These are phyloP conservation scores for Caenorhabditis plicata DNA, from an alignment of 2,888 invertebrate genomes.

Conservation along the genomic window DNA sequence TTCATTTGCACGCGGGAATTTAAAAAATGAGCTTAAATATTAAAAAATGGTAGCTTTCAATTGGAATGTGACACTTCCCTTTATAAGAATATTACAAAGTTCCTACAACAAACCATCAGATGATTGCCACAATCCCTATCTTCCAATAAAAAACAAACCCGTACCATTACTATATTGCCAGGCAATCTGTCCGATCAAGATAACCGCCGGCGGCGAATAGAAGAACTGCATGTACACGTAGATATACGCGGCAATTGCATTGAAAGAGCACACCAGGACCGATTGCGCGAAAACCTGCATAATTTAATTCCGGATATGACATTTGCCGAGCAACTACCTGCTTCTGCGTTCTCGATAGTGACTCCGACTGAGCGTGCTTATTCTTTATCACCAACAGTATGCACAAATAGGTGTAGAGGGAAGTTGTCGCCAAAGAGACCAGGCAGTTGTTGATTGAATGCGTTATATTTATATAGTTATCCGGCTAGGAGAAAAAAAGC, in stretches of 20 bases:
- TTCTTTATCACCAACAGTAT: conserved; percentile 14
- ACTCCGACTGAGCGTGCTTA: conserved; percentile 14
- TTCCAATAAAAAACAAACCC: background rate
- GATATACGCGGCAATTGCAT: conserved; percentile 34
- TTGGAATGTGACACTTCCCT: too few species aligned
- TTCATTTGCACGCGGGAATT: too few species aligned
- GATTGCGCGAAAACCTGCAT: conserved; percentile 38
- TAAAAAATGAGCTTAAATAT: too few species aligned
- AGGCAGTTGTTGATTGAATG: conserved; percentile 38
- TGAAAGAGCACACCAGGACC: conserved; percentile 32
- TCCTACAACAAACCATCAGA: background rate
- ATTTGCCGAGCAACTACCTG: conserved; percentile 4
- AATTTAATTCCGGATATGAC: background rate
- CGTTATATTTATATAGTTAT: conserved; percentile 13
- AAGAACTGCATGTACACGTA: conserved; percentile 49
- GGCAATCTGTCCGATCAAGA: conserved; percentile 37
- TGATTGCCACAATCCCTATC: background rate
- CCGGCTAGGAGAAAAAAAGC: conserved; percentile 4
- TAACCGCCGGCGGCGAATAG: conserved; percentile 16
- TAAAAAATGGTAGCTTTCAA: too few species aligned
- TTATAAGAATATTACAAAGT: too few species aligned
- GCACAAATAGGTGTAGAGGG: conserved; percentile 24
- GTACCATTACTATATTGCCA: conserved; percentile 43
- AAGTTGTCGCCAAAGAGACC: conserved; percentile 26
- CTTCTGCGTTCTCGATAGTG: conserved; percentile 21